phyloP scores from a whole-genome alignment of 2,888 invertebrate species.

The Cosmopolites sordidus region DNA sequence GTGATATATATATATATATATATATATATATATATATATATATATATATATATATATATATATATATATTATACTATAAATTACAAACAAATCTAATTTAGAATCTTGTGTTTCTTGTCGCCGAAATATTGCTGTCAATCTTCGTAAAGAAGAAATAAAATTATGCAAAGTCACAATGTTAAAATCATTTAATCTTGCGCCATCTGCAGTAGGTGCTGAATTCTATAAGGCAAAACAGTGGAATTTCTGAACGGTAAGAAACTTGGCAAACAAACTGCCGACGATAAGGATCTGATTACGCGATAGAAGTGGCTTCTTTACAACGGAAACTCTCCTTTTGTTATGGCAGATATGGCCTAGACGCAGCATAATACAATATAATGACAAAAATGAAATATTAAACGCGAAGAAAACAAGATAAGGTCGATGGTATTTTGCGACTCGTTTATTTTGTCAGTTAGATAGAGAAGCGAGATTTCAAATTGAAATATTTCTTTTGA shows the following conservation, averaged over 20 bases:
- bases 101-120: too few relatives aligned
- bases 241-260: conserved; percentile 5
- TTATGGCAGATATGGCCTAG: conserved; percentile 8
- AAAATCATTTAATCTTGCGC: neutral
- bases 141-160: too few relatives aligned
- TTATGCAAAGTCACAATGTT: too few relatives aligned
- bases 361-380: conserved; percentile 11
- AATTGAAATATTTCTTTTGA: neutral
- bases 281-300: conserved; percentile 13
- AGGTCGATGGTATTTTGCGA: neutral
- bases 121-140: too few relatives aligned
- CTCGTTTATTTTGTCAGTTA: neutral
- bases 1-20: too few relatives aligned
- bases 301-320: conserved; percentile 16
- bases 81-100: too few relatives aligned
- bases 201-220: neutral
- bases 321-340: conserved; percentile 13
- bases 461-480: neutral
- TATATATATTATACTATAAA: too few relatives aligned
- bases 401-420: conserved; percentile 9
- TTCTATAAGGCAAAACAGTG: conserved; percentile 5
- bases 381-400: conserved; percentile 12
- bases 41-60: too few relatives aligned
- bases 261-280: conserved; percentile 8
- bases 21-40: too few relatives aligned